Conservation (phyloP, 2,797 vertebrate genomes). For the Gymnothorax javanicus region DNA sequence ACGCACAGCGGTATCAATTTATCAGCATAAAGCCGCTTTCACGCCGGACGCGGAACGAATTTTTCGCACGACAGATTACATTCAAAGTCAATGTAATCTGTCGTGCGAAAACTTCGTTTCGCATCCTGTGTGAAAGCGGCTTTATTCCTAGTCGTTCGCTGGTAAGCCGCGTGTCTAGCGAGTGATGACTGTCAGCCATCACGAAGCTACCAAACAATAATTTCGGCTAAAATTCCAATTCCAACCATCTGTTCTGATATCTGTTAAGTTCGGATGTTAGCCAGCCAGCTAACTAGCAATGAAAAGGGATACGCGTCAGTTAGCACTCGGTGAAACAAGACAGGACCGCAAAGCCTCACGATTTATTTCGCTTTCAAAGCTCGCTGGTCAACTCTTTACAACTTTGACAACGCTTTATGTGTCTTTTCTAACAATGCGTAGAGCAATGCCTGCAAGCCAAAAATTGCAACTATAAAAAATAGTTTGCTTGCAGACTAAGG, state of each 20-base stretch:
- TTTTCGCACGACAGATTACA: no score
- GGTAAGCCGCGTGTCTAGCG: not conserved
- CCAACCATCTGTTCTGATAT: not conserved
- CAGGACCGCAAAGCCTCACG: not conserved
- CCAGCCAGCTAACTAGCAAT: not conserved
- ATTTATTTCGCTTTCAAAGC: not conserved
- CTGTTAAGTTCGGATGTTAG: not conserved
- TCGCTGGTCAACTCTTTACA: no score
- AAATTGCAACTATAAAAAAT: not conserved
- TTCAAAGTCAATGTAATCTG: no score
- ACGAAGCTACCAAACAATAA: not conserved
- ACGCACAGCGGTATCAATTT: no score
- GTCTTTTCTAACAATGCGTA: no score
- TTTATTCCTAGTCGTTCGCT: not conserved
- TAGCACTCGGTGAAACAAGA: not conserved
- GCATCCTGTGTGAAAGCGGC: no score
- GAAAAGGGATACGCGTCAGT: not conserved
- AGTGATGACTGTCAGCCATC: not conserved
- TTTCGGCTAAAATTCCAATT: not conserved
- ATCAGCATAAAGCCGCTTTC: no score
- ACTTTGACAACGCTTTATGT: not conserved
- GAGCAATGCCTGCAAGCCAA: not conserved
- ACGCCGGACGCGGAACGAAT: no score
- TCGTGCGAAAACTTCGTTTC: no score
- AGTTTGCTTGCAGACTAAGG: no score